Evolutionary conservation across 1,140 invertebrate species (phyloP).

Genomic region (Euschistus heros): DNA sequence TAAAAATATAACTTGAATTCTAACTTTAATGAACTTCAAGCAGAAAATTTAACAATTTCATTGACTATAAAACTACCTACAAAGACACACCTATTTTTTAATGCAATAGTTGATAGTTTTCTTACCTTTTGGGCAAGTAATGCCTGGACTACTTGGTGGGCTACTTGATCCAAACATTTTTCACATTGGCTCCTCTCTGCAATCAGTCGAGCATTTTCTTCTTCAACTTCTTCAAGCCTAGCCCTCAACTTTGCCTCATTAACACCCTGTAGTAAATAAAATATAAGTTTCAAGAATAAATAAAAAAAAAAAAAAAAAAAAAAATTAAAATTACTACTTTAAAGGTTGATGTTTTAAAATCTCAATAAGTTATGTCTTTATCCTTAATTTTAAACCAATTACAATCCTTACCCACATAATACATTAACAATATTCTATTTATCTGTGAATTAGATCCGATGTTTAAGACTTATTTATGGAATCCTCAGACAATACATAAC

Average conservation of each 20-base stretch:
- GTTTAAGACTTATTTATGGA: no score
- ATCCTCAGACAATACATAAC: no score
- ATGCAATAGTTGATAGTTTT: background rate
- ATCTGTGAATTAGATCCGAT: no score
- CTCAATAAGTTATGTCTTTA: no score
- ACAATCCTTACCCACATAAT: no score
- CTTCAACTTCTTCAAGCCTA: constrained; percentile 50
- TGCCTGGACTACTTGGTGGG: constrained; percentile 67
- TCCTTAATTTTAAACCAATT: no score
- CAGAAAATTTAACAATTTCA: no score
- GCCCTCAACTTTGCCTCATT: constrained; percentile 45
- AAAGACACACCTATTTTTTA: background rate
- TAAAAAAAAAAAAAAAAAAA: background rate
- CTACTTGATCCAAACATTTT: constrained; percentile 63
- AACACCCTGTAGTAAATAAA: constrained; percentile 32
- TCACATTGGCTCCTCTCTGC: constrained; percentile 56
- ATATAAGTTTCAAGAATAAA: background rate
- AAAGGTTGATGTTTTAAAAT: no score
- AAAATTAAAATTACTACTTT: background rate
- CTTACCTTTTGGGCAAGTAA: constrained; percentile 69
- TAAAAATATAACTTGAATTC: no score
- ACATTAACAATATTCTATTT: no score
- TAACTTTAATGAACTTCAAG: no score
- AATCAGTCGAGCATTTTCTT: constrained; percentile 46
- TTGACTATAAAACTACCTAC: no score